Percentiles rank a stretch among this genome's conserved stretches.
Conservation (phyloP, 30 jellyfish, hydroid and myxozoan species). For the Hydractinia echinata region DNA sequence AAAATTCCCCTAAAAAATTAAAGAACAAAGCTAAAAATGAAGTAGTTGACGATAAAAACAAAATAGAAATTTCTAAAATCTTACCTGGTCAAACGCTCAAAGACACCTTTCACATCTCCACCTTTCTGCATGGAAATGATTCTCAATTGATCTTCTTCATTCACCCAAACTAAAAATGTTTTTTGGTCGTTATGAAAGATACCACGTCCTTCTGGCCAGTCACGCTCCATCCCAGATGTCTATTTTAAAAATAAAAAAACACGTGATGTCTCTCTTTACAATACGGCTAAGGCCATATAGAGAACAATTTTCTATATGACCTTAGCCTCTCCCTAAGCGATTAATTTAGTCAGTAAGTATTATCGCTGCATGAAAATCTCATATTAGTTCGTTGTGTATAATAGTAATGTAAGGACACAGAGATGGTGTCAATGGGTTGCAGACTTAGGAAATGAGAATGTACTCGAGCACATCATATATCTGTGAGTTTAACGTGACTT, state of each 20-base stretch:
- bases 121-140: conserved; percentile 30
- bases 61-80: neutral
- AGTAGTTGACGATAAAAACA: neutral
- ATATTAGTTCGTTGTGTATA: too few species aligned
- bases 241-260: neutral
- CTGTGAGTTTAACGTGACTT: too few species aligned
- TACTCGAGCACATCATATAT: too few species aligned
- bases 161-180: conserved; percentile 28
- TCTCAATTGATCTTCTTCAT: conserved; percentile 49
- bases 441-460: too few species aligned
- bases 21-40: neutral
- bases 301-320: too few species aligned
- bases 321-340: too few species aligned
- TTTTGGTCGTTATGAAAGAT: conserved; percentile 27
- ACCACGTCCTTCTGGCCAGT: conserved; percentile 72
- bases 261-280: neutral
- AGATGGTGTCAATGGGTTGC: too few species aligned
- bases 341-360: too few species aligned
- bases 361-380: too few species aligned
- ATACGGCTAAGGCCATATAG: neutral
- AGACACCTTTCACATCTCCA: conserved; percentile 34
- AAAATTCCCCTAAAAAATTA: neutral
- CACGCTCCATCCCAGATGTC: conserved; percentile 34
- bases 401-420: too few species aligned
- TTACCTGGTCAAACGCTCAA: conserved; percentile 13